These are phyloP conservation scores for Tetragonula clypearis DNA, from an alignment of 1,140 invertebrate species.

Conservation along the genomic window DNA sequence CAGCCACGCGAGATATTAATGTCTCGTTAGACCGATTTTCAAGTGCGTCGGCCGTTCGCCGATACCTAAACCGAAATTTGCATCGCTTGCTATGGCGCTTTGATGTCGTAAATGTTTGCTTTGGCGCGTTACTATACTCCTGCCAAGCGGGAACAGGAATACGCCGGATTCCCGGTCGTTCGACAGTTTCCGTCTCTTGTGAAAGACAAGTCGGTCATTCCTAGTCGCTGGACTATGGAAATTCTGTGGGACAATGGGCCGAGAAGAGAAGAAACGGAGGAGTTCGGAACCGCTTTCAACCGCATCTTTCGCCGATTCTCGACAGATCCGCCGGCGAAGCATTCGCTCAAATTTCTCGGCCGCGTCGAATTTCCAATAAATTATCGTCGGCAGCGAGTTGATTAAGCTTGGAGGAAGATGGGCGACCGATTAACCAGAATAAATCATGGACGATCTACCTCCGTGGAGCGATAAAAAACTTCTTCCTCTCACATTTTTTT, in stretches of 20 bases:
- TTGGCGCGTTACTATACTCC: constrained; percentile 11
- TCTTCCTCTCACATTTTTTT: too few species aligned
- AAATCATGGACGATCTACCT: constrained; percentile 4
- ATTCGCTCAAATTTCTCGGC: too few species aligned
- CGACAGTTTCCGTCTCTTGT: not conserved
- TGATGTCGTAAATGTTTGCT: constrained; percentile 42
- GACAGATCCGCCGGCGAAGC: not conserved
- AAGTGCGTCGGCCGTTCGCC: constrained; percentile 7
- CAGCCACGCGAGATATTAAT: not conserved
- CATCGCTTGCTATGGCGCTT: constrained; percentile 23
- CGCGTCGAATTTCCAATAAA: not conserved
- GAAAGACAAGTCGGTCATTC: not conserved
- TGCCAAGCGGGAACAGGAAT: not conserved
- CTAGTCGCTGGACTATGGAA: too few species aligned
- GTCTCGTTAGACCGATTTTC: constrained; percentile 14
- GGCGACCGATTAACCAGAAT: constrained; percentile 40
- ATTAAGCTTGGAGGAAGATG: not conserved
- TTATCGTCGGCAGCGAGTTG: not conserved
- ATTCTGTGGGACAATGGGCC: not conserved
- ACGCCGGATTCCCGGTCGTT: not conserved
- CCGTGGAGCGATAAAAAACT: not conserved
- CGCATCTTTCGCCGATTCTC: not conserved
- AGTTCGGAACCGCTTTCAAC: too few species aligned
- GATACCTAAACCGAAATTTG: constrained; percentile 27
- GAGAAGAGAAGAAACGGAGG: too few species aligned